Base-by-base conservation (phyloP, 2,113 vertebrate species). In the Uropsilus gracilis region DNA sequence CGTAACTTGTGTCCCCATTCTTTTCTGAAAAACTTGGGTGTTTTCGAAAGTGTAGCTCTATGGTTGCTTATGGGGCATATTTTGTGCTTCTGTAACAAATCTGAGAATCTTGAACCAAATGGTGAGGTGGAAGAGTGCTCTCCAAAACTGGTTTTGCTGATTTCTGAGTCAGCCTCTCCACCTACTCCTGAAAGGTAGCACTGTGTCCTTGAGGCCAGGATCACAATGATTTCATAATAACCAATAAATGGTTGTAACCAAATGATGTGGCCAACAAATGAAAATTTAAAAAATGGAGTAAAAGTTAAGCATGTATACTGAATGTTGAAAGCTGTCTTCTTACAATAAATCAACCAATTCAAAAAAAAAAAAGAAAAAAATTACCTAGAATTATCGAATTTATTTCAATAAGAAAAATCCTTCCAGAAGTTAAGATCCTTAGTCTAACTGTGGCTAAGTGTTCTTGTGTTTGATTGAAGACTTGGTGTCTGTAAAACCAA, bases 181-280 rank as follows among this genome's bases (percentile, higher is more conserved):
- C 81, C 64, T 28, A 26, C 44, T 96, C 69, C 59, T 22, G 5
- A 80, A 73, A 50, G 78, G 24, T 64, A 75, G 50, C 13, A 17
- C 20, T 20, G 3, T 73, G 53, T 94, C 63, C 50, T 89, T 91
- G 80, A 86, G 9, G 57, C n/a, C 0, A 83, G 32, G 14, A 68
- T 75, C 20, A 50, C 63, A 92, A 71, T 26, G 42, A 57, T 78
- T 92, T 89, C 32, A 82, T 91, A 88, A 90, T 78, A 83, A 30
- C 59, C 71, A 37, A 46, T 55, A 75, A 76, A 42, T 72, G 53
- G 78, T 66, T 91, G 71, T 82, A 61, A 77, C 34, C 50, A 90
- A 80, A 63, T 94, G 53, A 66, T 28, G 59, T 81, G 53, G n/a
- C 37, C 82, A 57, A 8, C 78, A 57, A 91, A 72, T 83, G 50